Conservation (phyloP, 2,888 invertebrate genomes). For the Aspidiotus destructor region DNA sequence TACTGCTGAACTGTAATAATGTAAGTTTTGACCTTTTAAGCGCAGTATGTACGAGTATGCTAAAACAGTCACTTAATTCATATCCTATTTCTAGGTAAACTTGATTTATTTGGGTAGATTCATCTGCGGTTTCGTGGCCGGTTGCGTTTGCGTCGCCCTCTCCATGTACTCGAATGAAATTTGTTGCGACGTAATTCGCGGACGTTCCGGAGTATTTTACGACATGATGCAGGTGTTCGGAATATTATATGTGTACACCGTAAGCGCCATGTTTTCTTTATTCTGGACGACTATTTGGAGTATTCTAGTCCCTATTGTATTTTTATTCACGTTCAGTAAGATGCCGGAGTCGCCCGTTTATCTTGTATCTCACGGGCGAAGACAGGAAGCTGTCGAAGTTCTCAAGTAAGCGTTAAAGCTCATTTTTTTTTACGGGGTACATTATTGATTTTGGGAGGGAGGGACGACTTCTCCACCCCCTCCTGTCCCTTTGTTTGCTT, state of each 20-base stretch:
- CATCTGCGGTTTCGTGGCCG: slow-evolving; percentile 43
- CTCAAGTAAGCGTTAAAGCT: slow-evolving; percentile 18
- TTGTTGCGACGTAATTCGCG: slow-evolving; percentile 43
- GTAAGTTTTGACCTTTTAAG: slow-evolving; percentile 29
- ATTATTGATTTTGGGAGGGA: too few relatives aligned
- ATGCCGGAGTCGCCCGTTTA: slow-evolving; percentile 37
- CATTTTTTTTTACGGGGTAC: too few relatives aligned
- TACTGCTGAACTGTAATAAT: slow-evolving; percentile 52
- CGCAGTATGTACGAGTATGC: neutral
- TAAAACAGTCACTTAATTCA: neutral
- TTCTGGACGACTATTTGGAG: slow-evolving; percentile 38
- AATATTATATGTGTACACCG: slow-evolving; percentile 43
- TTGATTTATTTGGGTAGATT: slow-evolving; percentile 38
- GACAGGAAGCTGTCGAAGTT: slow-evolving; percentile 33
- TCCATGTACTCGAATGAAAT: slow-evolving; percentile 45
- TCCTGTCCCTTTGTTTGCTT: neutral
- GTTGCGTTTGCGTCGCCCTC: slow-evolving; percentile 42
- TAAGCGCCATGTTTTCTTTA: slow-evolving; percentile 43
- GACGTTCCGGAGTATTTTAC: slow-evolving; percentile 45
- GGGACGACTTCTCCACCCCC: too few relatives aligned
- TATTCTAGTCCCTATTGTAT: slow-evolving; percentile 34
- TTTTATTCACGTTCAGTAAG: slow-evolving; percentile 34
- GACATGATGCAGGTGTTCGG: slow-evolving; percentile 46
- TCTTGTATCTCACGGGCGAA: slow-evolving; percentile 34
- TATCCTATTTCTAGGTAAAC: slow-evolving; percentile 26